A percentile compares a stretch with the other conserved stretches of the same genome.
These are phyloP conservation scores for Acanthochromis polyacanthus DNA, from an alignment of 2,113 vertebrate species.

Conservation along the genomic window DNA sequence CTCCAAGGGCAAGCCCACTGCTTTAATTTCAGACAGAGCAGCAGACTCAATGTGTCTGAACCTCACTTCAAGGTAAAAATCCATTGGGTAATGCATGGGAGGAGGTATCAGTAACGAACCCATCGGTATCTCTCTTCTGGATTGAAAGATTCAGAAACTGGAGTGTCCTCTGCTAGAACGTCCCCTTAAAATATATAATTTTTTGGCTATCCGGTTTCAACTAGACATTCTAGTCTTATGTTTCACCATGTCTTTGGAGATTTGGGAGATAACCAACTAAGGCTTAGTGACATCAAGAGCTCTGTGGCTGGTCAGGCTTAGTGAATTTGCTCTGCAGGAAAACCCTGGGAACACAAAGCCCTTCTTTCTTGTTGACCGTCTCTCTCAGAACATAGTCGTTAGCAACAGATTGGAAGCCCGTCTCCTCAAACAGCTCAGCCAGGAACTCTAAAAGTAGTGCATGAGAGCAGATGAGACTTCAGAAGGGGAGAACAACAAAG, in stretches of 20 bases:
- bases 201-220: background rate
- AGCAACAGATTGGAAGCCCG: slow-evolving; percentile 84
- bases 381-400: slow-evolving; percentile 94
- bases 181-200: background rate
- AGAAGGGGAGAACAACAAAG: background rate
- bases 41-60: background rate
- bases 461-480: background rate
- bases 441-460: slow-evolving; percentile 85
- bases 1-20: no score
- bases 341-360: slow-evolving; percentile 90
- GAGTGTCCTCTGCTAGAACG: background rate
- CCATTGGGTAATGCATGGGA: background rate
- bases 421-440: slow-evolving; percentile 86
- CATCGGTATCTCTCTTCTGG: background rate
- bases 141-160: background rate
- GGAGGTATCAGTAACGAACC: background rate
- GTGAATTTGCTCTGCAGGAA: slow-evolving; percentile 97
- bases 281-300: slow-evolving; percentile 9
- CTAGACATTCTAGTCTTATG: background rate
- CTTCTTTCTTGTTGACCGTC: slow-evolving; percentile 96
- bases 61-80: no score
- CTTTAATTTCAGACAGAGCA: background rate
- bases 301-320: slow-evolving; percentile 76
- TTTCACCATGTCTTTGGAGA: background rate
- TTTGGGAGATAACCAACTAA: background rate